Conservation (phyloP, 2,888 invertebrate species). For the Arge pagana region DNA sequence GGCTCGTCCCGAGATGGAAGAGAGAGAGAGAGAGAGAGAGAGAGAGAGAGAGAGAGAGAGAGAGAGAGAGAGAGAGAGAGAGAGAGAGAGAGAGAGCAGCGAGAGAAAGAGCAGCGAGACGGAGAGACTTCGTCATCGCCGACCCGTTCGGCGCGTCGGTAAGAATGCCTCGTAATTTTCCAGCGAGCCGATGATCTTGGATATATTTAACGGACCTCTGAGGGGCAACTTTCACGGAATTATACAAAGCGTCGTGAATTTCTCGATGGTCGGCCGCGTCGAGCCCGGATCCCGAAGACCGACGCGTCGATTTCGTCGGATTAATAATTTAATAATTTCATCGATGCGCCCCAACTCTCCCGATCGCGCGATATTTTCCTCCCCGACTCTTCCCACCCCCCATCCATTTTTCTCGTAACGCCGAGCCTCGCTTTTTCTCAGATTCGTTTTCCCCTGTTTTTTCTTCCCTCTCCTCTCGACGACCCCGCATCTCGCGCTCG, state of each 20-base stretch:
- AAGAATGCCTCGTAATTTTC: slow-evolving; percentile 16
- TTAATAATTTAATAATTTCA: slow-evolving; percentile 20
- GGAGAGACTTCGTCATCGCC: too few relatives aligned
- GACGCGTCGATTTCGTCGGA: slow-evolving; percentile 11
- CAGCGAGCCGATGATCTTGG: neutral
- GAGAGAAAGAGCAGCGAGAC: slow-evolving; percentile 17
- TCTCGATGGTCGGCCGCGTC: too few relatives aligned
- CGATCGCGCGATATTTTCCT: slow-evolving; percentile 19
- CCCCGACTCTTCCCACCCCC: slow-evolving; percentile 15
- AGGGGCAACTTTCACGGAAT: slow-evolving; percentile 15
- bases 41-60: slow-evolving; percentile 11
- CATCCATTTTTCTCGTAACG: slow-evolving; percentile 1
- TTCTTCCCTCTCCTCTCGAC: too few relatives aligned
- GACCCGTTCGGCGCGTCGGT: too few relatives aligned
- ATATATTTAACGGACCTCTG: neutral
- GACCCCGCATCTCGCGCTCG: too few relatives aligned
- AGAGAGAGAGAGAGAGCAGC: slow-evolving; percentile 14
- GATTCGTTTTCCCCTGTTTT: too few relatives aligned
- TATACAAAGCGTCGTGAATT: slow-evolving; percentile 15
- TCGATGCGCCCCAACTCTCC: slow-evolving; percentile 9
- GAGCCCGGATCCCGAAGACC: too few relatives aligned
- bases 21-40: neutral
- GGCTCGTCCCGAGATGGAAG: neutral
- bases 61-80: slow-evolving; percentile 15
- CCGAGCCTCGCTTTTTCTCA: too few relatives aligned